phyloP scores from a whole-genome alignment of 1,140 invertebrate genomes.

The Stegodyphus dumicola region DNA sequence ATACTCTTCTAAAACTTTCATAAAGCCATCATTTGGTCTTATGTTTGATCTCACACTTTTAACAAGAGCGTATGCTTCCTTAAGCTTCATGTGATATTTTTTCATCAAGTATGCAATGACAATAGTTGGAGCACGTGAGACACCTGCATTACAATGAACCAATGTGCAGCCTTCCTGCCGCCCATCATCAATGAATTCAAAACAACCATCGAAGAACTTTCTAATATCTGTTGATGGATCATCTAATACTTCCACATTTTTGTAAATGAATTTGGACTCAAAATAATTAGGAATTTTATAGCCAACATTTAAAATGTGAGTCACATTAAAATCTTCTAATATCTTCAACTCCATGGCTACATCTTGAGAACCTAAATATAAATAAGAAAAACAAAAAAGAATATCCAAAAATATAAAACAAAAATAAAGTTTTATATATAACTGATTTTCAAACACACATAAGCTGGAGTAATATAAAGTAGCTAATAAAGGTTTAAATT shows the following conservation, averaged over 20 bases:
- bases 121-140: conserved; percentile 86
- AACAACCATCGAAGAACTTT: conserved; percentile 65
- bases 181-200: conserved; percentile 67
- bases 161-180: conserved; percentile 75
- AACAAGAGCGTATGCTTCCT: conserved; percentile 78
- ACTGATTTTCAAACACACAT: not conserved
- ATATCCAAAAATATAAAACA: not conserved
- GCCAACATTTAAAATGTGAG: conserved; percentile 75
- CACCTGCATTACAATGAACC: conserved; percentile 92
- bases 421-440: not conserved
- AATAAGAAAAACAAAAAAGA: conserved; percentile 65
- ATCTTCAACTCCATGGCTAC: conserved; percentile 75
- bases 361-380: conserved; percentile 84
- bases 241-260: conserved; percentile 67
- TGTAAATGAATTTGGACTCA: conserved; percentile 67
- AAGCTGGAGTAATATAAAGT: not conserved
- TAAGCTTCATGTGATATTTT: conserved; percentile 73
- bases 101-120: conserved; percentile 87
- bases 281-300: conserved; percentile 66
- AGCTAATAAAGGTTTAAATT: no score
- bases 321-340: conserved; percentile 75
- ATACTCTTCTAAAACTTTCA: conserved; percentile 73
- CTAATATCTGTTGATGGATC: conserved; percentile 63
- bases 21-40: conserved; percentile 84
- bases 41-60: conserved; percentile 76